Conservation (phyloP, 2,797 vertebrate genomes). For the Sebastes matsubarae region DNA sequence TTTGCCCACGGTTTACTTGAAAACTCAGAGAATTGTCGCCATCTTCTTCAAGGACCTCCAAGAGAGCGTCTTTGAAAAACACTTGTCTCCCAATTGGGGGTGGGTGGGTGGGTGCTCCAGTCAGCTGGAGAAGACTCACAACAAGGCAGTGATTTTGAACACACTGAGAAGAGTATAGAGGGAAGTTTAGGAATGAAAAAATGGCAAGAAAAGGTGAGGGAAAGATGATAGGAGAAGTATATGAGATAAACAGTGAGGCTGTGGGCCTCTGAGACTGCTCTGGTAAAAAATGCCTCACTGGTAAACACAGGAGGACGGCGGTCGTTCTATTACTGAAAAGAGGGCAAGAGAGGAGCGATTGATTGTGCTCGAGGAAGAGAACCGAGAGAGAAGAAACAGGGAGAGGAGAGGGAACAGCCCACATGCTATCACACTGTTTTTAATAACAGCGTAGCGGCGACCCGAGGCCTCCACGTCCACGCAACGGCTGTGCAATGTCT, state of each 20-base stretch:
- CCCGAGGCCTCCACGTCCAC: constrained; percentile 85
- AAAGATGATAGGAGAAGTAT: constrained; percentile 1
- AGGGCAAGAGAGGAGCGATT: constrained; percentile 61
- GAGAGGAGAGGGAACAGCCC: constrained; percentile 79
- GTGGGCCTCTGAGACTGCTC: constrained; percentile 16
- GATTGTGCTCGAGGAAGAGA: constrained; percentile 66
- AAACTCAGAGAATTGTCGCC: constrained; percentile 49
- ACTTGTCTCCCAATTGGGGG: constrained; percentile 53
- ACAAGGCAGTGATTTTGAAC: constrained; percentile 23
- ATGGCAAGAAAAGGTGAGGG: neutral
- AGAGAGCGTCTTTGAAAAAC: constrained; percentile 57
- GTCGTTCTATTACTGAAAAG: constrained; percentile 45
- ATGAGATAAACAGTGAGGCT: constrained; percentile 24
- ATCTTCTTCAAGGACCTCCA: constrained; percentile 62
- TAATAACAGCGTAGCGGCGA: constrained; percentile 82
- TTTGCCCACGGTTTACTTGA: constrained; percentile 41
- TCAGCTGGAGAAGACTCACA: constrained; percentile 37
- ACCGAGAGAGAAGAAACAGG: constrained; percentile 67
- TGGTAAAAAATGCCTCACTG: constrained; percentile 48
- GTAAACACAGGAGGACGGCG: constrained; percentile 56
- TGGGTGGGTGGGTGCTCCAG: constrained; percentile 28
- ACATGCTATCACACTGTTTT: constrained; percentile 88
- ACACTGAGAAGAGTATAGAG: neutral
- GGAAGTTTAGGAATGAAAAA: constrained; percentile 9
- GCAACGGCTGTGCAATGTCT: constrained; percentile 87